Percentiles rank a stretch among this genome's conserved stretches.
phyloP scores from a whole-genome alignment of 1,140 invertebrate genomes.

The Ridgeia piscesae region DNA sequence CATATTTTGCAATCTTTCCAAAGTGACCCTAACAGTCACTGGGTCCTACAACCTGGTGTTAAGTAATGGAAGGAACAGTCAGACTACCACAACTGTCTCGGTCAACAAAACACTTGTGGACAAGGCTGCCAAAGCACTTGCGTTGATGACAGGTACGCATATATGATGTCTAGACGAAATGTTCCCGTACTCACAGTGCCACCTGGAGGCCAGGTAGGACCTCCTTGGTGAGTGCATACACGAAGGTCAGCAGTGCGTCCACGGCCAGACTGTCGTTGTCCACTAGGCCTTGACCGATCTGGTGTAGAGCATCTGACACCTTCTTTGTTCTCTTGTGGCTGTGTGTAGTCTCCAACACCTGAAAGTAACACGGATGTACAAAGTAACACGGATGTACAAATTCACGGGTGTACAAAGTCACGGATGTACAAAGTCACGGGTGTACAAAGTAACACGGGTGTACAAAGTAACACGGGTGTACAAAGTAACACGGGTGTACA shows the following conservation, averaged over 20 bases:
- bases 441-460: too few relatives aligned
- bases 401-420: too few relatives aligned
- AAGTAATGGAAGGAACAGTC: neutral
- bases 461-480: neutral
- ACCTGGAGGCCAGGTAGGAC: constrained; percentile 56
- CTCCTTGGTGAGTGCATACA: constrained; percentile 69
- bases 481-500: too few relatives aligned
- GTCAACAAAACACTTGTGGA: neutral
- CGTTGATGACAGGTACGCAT: neutral
- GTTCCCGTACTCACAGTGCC: neutral
- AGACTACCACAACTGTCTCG: neutral
- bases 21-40: too few relatives aligned
- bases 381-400: neutral
- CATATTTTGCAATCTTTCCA: too few relatives aligned
- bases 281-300: constrained; percentile 76
- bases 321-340: constrained; percentile 81
- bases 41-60: neutral
- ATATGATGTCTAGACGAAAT: neutral
- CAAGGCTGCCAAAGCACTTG: neutral
- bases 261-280: constrained; percentile 75
- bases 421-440: too few relatives aligned
- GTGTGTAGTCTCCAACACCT: constrained; percentile 70
- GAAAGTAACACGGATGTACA: constrained; percentile 15
- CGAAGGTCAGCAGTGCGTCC: constrained; percentile 76
- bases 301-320: constrained; percentile 75